Percentiles rank a stretch among this genome's conserved stretches.
These are phyloP conservation scores for Drosophila incognita DNA, from an alignment of 2,888 invertebrate species.

Conservation along the genomic window DNA sequence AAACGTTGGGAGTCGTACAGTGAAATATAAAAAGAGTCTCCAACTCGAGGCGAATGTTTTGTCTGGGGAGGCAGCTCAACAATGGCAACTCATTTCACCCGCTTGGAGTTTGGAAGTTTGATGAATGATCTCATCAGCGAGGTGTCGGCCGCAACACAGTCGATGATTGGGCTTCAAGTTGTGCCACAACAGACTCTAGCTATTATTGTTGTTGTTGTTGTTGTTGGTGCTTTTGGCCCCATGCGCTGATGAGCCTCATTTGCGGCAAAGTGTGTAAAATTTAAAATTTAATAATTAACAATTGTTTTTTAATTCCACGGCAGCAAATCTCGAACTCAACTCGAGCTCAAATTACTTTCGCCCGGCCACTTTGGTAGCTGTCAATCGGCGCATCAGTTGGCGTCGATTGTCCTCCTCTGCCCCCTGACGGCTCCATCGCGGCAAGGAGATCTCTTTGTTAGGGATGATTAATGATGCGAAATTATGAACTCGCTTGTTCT, in stretches of 20 bases:
- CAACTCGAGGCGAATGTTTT: slow-evolving; percentile 35
- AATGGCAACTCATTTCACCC: slow-evolving; percentile 82
- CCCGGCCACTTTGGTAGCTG: slow-evolving; percentile 64
- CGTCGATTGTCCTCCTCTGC: slow-evolving; percentile 28
- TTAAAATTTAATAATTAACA: slow-evolving; percentile 78
- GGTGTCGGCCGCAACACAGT: slow-evolving; percentile 76
- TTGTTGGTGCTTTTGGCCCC: slow-evolving; percentile 27
- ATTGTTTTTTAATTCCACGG: slow-evolving; percentile 75
- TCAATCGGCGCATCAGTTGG: slow-evolving; percentile 54
- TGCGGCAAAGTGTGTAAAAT: slow-evolving; percentile 70
- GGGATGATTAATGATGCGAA: slow-evolving; percentile 81
- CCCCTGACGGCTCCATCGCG: slow-evolving; percentile 10
- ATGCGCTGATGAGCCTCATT: slow-evolving; percentile 61
- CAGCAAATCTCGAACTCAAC: slow-evolving; percentile 47
- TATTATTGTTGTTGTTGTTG: background rate
- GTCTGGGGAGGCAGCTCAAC: slow-evolving; percentile 57
- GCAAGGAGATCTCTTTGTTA: slow-evolving; percentile 60
- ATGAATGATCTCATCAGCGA: slow-evolving; percentile 84
- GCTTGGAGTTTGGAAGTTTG: slow-evolving; percentile 65
- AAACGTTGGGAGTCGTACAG: slow-evolving; percentile 50
- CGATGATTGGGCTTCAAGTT: slow-evolving; percentile 65
- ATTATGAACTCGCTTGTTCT: slow-evolving; percentile 82
- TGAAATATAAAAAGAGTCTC: slow-evolving; percentile 21
- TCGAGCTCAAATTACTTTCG: slow-evolving; percentile 69
- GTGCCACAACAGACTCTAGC: slow-evolving; percentile 18